Conservation (phyloP, 2,113 vertebrate species). For the Puffinus mauretanicus region DNA sequence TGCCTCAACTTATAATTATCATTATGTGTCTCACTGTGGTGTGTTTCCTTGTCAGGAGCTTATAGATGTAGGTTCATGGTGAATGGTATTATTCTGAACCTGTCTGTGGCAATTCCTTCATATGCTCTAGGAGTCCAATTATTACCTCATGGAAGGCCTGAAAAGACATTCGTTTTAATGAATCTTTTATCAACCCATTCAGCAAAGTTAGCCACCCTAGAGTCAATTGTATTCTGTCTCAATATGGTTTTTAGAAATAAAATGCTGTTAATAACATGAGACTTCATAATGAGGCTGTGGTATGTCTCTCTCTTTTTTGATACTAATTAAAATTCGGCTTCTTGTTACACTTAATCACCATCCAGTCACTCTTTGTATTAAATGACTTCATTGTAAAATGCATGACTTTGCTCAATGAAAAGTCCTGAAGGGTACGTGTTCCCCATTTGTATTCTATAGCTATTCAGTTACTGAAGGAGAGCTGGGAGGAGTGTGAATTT, state of each 20-base stretch:
- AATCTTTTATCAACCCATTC: neutral
- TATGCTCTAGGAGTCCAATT: neutral
- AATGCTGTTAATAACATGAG: neutral
- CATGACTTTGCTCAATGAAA: neutral
- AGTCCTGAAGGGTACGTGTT: neutral
- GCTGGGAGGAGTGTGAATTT: neutral
- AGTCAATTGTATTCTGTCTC: neutral
- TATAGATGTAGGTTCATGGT: conserved; percentile 38
- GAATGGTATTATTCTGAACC: conserved; percentile 44
- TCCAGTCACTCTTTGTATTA: conserved; percentile 23
- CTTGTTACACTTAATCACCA: conserved; percentile 12
- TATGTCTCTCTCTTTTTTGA: neutral
- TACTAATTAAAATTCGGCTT: conserved; percentile 11
- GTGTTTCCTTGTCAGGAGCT: conserved; percentile 53
- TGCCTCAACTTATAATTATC: neutral
- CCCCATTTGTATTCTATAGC: neutral
- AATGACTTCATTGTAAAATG: conserved; percentile 27
- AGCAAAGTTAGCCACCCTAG: neutral
- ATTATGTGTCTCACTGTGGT: neutral
- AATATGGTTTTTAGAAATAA: neutral
- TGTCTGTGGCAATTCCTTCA: neutral
- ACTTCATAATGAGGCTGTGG: neutral
- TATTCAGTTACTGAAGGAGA: neutral
- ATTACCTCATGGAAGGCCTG: neutral
- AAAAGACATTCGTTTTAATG: neutral